Evolutionary conservation across 2,888 invertebrate genomes (phyloP), one percentile per base, ranked within the genome.

Genomic region (Ormyrus pomaceus): DNA sequence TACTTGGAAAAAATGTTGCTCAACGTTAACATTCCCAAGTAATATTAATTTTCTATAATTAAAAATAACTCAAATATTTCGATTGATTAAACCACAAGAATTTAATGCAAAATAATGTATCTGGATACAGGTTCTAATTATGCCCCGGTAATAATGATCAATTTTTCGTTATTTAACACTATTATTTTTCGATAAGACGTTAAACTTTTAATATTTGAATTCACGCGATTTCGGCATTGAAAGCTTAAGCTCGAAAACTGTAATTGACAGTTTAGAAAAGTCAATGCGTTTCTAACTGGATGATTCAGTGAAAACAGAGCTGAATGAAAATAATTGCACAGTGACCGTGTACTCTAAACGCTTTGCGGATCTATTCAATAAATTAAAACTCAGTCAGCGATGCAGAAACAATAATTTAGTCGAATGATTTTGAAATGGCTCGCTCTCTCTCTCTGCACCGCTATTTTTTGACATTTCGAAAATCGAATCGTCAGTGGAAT

Each of bases 321-420:
- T 5, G 48, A 59, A 56, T 48, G 48, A 55, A 64, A 64, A 19
- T 65, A 48, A 64, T 48, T 48, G 73, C 46, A 1, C 34, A 19
- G 58, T 48, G 50, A 13, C 34, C 56, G 53, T 55, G 19, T 55
- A 64, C 46, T 51, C 72, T 46, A 65, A 19, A 34, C 9, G 58
- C 10, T 55, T 73, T 64, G 4, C 5, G 64, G n/a, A 45, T 19
- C 9, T 19, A 56, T 64, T 64, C 55, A 55, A 64, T 73, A 53
- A 64, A 65, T 73, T 65, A 65, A 64, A 64, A 56, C 19, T 64
- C 11, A 19, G 10, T 51, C 58, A 69, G 11, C 61, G 68, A 19
- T 51, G 68, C 68, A 68, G 59, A 66, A 66, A 55, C 58, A 76
- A 70, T 59, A 71, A 76, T 61, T 68, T 76, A 68, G 68, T 55